Base-by-base conservation (phyloP, 92 coral and sea anemone genomes). In the Palythoa grandiflora region DNA sequence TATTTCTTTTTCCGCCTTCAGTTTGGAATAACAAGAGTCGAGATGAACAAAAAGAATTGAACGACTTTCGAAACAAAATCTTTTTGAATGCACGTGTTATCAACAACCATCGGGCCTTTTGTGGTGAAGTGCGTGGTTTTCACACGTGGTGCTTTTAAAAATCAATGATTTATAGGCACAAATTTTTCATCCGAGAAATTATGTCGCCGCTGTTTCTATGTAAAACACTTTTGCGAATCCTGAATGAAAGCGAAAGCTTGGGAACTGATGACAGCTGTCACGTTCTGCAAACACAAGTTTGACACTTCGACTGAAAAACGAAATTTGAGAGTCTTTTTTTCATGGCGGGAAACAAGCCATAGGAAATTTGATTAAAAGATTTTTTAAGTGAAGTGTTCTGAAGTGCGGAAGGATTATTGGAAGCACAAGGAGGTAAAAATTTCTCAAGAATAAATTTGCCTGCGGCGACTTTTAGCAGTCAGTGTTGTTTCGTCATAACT, bases 231-330 rank as follows among this genome's bases (percentile, higher is more conserved):
- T 3, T 5, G 59, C 63, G 20, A 53, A 9, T 11, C 38, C 2
- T 28, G 37, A 9, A 77, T 3, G 9, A 37, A 39, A 70, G 15
- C 75, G 28, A 75, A 60, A 59, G 20, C 16, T 9, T 40, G 19
- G 75, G 50, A 60, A 66, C 21, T 28, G 14, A 20, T 81, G 86
- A 81, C 75, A 81, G 75, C 66, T 68, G 86, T 63, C 85, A 80
- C 85, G 85, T 81, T 81, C 61, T 20, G 7, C 54, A 63, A 81
- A 81, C 50, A 81, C n/a, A 68, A 79, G 36, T 40, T 28, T 20
- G 75, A 81, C 84, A 60, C 84, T 60, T 79, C 19, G 53, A 65
- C 52, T 71, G 9, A 21, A 16, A 81, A 81, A 20, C 44, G 86
- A 81, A 81, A 66, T 38, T 52, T 38, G 21, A 81, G 53, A 65